Evolutionary conservation across 2,888 invertebrate genomes (phyloP).

Genomic region (Euclidia mi): DNA sequence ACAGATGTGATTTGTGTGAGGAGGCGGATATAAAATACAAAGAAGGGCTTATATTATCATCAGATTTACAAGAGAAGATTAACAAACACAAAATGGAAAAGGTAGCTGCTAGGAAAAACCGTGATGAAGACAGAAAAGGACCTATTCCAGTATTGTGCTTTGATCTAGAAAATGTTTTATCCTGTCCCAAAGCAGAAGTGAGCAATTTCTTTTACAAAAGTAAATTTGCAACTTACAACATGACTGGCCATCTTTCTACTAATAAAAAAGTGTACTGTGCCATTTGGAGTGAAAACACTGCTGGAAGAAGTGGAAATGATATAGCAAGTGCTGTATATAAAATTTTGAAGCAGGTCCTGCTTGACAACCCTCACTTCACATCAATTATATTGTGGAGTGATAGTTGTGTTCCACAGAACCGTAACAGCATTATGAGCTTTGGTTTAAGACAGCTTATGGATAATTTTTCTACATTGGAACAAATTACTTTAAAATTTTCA

Average conservation of each 20-base stretch:
- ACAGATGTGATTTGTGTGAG: slow-evolving; percentile 19
- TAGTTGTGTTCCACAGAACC: slow-evolving; percentile 6
- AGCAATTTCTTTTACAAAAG: slow-evolving; percentile 46
- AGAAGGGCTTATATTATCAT: slow-evolving; percentile 13
- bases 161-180: slow-evolving; percentile 48
- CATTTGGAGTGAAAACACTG: slow-evolving; percentile 48
- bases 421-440: slow-evolving; percentile 24
- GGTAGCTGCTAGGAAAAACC: slow-evolving; percentile 13
- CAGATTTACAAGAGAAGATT: slow-evolving; percentile 17
- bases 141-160: slow-evolving; percentile 27
- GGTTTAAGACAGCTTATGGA: slow-evolving; percentile 17
- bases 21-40: slow-evolving; percentile 11
- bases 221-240: slow-evolving; percentile 48
- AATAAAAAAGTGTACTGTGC: slow-evolving; percentile 55
- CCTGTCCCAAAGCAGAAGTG: slow-evolving; percentile 47
- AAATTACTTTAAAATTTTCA: background rate
- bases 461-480: slow-evolving; percentile 19
- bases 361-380: slow-evolving; percentile 31
- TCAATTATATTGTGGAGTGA: slow-evolving; percentile 19
- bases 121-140: slow-evolving; percentile 20
- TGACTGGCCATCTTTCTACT: slow-evolving; percentile 51
- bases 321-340: slow-evolving; percentile 41
- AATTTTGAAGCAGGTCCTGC: slow-evolving; percentile 45
- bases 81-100: slow-evolving; percentile 19
- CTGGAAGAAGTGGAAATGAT: slow-evolving; percentile 51